Conservation (phyloP, 2,113 vertebrate species). For the Podiceps cristatus region DNA sequence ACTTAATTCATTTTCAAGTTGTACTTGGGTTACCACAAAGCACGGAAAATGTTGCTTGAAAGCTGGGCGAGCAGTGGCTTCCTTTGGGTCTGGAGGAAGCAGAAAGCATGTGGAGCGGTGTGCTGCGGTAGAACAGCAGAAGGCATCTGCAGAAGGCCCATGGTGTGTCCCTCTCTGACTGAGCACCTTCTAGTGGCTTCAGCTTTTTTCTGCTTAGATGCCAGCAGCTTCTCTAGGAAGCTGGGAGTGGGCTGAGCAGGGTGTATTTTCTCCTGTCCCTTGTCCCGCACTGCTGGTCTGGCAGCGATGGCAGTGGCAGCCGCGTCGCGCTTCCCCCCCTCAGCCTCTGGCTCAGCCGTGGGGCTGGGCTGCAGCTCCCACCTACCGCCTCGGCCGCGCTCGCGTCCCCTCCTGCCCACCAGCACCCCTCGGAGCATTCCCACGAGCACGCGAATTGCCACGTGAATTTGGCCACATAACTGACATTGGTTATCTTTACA, state of each 20-base stretch:
- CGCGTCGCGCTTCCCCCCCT: fast-evolving
- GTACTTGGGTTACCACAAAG: background rate
- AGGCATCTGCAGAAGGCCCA: background rate
- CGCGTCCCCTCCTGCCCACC: fast-evolving
- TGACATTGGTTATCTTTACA: background rate
- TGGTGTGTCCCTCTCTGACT: background rate
- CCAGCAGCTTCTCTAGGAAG: background rate
- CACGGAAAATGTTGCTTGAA: background rate
- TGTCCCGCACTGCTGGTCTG: background rate
- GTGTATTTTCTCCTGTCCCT: background rate
- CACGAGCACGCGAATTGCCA: fast-evolving
- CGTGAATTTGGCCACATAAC: background rate
- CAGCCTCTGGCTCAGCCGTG: background rate
- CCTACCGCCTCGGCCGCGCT: background rate
- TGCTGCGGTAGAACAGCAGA: background rate
- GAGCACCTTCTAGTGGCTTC: background rate
- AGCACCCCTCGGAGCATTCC: background rate
- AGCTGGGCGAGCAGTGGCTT: background rate
- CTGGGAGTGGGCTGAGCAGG: background rate
- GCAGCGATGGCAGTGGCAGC: background rate
- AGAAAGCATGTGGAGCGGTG: fast-evolving
- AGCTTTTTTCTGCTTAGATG: background rate
- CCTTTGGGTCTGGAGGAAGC: background rate
- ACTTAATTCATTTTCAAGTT: background rate
- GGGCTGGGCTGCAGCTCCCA: background rate